phyloP scores from a whole-genome alignment of 2,113 vertebrate species.

The Podarcis muralis region DNA sequence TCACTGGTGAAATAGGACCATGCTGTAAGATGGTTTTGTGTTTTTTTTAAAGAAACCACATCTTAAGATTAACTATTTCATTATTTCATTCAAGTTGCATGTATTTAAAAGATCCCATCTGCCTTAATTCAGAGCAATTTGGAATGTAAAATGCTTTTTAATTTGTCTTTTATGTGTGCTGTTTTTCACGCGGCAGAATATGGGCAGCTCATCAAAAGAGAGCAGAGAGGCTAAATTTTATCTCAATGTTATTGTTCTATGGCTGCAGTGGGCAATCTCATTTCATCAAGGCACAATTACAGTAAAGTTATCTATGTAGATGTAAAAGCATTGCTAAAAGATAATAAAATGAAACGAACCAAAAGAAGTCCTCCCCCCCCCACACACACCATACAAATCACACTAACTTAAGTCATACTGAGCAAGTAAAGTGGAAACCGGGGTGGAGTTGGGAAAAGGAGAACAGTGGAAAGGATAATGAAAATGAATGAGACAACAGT shows the following conservation, averaged over 20 bases:
- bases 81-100: constrained; percentile 48
- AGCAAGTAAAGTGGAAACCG: constrained; percentile 57
- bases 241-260: constrained; percentile 60
- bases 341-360: constrained; percentile 71
- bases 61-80: constrained; percentile 26
- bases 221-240: constrained; percentile 52
- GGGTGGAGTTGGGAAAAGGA: too few species aligned
- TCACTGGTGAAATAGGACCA: constrained; percentile 50
- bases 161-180: constrained; percentile 46
- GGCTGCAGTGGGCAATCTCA: constrained; percentile 60
- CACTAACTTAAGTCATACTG: constrained; percentile 52
- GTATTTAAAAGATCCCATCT: constrained; percentile 63
- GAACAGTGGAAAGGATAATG: background rate
- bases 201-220: constrained; percentile 60
- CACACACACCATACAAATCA: constrained; percentile 51
- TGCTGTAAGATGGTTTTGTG: background rate
- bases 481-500: constrained; percentile 24
- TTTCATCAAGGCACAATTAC: constrained; percentile 67
- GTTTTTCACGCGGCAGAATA: constrained; percentile 25
- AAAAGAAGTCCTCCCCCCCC: constrained; percentile 44
- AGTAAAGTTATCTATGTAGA: constrained; percentile 70
- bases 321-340: constrained; percentile 69
- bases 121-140: constrained; percentile 59
- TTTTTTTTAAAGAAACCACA: background rate
- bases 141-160: constrained; percentile 53